A percentile compares a stretch with the other conserved stretches of the same genome.
phyloP scores from a whole-genome alignment of 2,797 vertebrate genomes.

The Microctenopoma steveboyesi region DNA sequence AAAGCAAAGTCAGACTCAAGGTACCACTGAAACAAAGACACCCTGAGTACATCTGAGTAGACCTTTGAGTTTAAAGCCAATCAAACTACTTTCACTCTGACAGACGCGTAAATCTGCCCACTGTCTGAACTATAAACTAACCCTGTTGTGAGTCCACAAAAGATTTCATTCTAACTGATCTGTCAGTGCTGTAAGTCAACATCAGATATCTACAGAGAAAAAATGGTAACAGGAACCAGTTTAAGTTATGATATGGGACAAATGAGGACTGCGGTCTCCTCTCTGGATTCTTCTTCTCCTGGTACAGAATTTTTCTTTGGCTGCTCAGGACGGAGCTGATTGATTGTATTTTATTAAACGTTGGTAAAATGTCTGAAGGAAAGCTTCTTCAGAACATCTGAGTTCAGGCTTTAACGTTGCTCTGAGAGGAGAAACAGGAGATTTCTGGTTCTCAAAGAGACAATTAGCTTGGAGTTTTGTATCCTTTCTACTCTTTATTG shows the following conservation, averaged over 20 bases:
- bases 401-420: conserved; percentile 13
- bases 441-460: conserved; percentile 15
- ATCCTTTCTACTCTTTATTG: conserved; percentile 67
- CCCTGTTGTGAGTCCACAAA: no score
- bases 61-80: no score
- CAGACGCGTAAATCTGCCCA: no score
- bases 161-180: no score
- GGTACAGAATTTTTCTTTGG: conserved; percentile 4
- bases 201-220: no score
- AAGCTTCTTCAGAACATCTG: conserved; percentile 11
- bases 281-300: conserved; percentile 7
- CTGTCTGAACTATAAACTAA: no score
- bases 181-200: no score
- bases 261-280: neutral
- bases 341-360: conserved; percentile 59
- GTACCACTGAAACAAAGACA: no score
- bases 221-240: no score
- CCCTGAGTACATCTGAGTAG: no score
- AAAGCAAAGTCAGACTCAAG: no score
- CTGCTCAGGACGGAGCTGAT: conserved; percentile 33
- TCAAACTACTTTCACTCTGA: no score
- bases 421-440: conserved; percentile 1
- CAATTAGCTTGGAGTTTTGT: conserved; percentile 47
- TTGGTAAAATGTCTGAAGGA: neutral
- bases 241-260: conserved; percentile 15